Percentiles rank a stretch among this genome's conserved stretches.
Conservation (phyloP, 2,797 vertebrate genomes). For the Lemur catta region DNA sequence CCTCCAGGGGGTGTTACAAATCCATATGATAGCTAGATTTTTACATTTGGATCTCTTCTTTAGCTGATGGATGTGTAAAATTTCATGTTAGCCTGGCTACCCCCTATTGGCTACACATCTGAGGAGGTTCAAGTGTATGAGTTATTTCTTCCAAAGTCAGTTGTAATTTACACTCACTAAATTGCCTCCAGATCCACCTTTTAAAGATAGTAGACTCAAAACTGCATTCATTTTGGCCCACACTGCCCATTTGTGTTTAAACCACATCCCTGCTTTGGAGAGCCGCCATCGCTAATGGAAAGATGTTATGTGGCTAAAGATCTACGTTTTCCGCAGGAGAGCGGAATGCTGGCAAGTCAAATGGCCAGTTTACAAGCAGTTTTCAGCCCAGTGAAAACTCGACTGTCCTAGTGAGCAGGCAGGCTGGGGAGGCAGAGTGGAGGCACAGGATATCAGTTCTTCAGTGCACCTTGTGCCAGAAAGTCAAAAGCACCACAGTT, state of each 20-base stretch:
- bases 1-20: constrained; percentile 79
- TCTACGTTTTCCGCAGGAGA: constrained; percentile 75
- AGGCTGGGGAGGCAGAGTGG: background rate
- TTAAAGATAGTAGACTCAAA: constrained; percentile 80
- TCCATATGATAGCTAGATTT: constrained; percentile 65
- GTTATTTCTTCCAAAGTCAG: constrained; percentile 84
- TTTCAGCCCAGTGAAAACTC: constrained; percentile 59
- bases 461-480: constrained; percentile 21
- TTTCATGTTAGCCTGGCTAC: constrained; percentile 73
- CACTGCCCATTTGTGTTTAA: constrained; percentile 77
- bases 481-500: constrained; percentile 52
- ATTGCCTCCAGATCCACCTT: constrained; percentile 81
- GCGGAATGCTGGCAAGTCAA: constrained; percentile 74
- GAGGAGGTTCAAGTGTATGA: constrained; percentile 79
- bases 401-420: constrained; percentile 37
- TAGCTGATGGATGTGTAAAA: constrained; percentile 80
- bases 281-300: constrained; percentile 77
- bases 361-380: constrained; percentile 66
- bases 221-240: constrained; percentile 77
- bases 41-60: constrained; percentile 83
- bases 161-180: constrained; percentile 84
- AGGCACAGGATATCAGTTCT: background rate
- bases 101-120: constrained; percentile 80
- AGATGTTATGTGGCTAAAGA: constrained; percentile 74
- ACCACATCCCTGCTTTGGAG: constrained; percentile 75